Percentiles rank a stretch among this genome's conserved stretches.
These are phyloP conservation scores for Bembecia ichneumoniformis DNA, from an alignment of 2,888 invertebrate species.

Conservation along the genomic window DNA sequence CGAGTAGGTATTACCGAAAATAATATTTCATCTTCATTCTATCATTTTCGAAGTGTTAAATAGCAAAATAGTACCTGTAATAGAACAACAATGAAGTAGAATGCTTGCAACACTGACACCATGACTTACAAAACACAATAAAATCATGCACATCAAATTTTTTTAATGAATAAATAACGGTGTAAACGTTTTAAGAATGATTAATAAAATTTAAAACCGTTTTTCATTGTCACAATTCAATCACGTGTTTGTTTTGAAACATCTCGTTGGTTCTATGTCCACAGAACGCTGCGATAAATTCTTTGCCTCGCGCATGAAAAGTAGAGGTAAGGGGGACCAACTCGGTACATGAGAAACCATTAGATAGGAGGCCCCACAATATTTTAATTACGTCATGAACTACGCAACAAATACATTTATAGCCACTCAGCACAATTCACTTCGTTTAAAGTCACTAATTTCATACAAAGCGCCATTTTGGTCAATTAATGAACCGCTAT, in stretches of 20 bases:
- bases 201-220: constrained; percentile 30
- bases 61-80: constrained; percentile 35
- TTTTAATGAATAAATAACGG: constrained; percentile 8
- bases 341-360: no score
- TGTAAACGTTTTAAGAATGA: constrained; percentile 9
- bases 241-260: constrained; percentile 17
- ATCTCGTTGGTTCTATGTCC: constrained; percentile 13
- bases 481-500: no score
- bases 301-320: no score
- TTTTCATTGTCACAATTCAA: constrained; percentile 11
- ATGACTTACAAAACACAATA: constrained; percentile 24
- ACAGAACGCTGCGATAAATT: constrained; percentile 5
- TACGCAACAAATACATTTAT: no score
- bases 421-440: no score
- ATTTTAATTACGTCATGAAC: no score
- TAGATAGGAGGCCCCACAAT: no score
- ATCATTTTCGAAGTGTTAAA: constrained; percentile 35
- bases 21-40: constrained; percentile 15
- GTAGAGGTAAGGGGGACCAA: no score
- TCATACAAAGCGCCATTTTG: no score
- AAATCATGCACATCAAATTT: constrained; percentile 26
- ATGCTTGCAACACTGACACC: constrained; percentile 62
- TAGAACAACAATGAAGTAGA: constrained; percentile 38
- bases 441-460: no score
- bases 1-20: constrained; percentile 16